Evolutionary conservation across 2,797 vertebrate species (phyloP).

Genomic region (Parauchenoglanis ngamensis): DNA sequence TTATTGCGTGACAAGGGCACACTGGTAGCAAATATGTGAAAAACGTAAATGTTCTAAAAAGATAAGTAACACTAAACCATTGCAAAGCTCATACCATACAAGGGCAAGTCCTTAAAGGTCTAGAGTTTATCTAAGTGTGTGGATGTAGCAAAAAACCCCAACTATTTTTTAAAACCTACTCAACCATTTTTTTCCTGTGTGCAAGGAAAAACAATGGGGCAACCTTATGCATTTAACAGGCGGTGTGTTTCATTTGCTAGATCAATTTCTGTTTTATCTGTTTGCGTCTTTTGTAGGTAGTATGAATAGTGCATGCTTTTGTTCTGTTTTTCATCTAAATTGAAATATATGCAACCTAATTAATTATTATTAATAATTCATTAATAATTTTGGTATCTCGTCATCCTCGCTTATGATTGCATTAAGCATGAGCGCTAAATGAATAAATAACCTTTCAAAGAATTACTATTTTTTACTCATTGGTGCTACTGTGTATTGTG

Average conservation of each 20-base stretch:
- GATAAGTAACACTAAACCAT: constrained; percentile 6
- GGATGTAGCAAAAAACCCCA: no score
- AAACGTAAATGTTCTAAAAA: constrained; percentile 17
- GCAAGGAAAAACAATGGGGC: no score
- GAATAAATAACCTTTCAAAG: neutral
- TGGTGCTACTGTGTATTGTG: neutral
- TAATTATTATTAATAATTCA: neutral
- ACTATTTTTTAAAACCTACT: no score
- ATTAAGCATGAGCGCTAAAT: neutral
- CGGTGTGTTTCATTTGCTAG: no score
- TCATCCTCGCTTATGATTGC: neutral
- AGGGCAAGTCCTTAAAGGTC: neutral
- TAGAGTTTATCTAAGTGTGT: neutral
- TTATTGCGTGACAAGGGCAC: constrained; percentile 32
- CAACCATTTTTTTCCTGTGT: no score
- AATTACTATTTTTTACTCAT: neutral
- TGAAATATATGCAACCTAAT: neutral
- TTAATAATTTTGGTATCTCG: neutral
- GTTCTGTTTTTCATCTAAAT: neutral
- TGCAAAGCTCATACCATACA: neutral
- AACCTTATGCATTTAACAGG: no score
- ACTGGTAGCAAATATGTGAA: constrained; percentile 31
- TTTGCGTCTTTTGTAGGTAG: no score
- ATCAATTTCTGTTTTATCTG: no score
- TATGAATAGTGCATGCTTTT: no score